A percentile compares a stretch with the other conserved stretches of the same genome.
phyloP scores from a whole-genome alignment of 2,113 vertebrate genomes.

The Macquaria ambigua region DNA sequence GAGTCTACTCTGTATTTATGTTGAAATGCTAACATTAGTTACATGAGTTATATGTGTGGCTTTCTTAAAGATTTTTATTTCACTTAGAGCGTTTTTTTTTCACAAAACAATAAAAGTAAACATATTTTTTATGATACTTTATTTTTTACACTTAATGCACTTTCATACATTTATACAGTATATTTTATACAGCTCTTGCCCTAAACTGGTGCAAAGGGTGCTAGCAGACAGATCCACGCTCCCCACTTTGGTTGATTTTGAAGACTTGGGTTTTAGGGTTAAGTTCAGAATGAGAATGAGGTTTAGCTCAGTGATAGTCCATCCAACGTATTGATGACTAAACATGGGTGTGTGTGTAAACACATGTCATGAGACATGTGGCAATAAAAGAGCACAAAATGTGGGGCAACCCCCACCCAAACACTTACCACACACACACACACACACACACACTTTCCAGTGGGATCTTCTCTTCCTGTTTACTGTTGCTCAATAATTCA shows the following conservation, averaged over 20 bases:
- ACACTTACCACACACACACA: slow-evolving; percentile 24
- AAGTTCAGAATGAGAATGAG: not conserved
- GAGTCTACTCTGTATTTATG: not conserved
- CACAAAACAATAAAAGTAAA: not conserved
- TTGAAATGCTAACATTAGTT: not conserved
- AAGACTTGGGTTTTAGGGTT: not conserved
- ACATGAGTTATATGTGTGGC: too few relatives aligned
- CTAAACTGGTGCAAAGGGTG: not conserved
- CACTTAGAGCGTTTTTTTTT: not conserved
- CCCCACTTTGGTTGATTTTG: not conserved
- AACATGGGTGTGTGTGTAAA: slow-evolving; percentile 10
- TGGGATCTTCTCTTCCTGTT: slow-evolving; percentile 77
- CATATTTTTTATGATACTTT: not conserved
- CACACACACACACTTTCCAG: slow-evolving; percentile 29
- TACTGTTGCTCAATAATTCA: slow-evolving; percentile 80
- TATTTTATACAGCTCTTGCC: not conserved
- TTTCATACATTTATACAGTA: not conserved
- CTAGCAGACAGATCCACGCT: not conserved
- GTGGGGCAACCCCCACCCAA: slow-evolving; percentile 34
- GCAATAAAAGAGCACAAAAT: slow-evolving; percentile 34
- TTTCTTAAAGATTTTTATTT: not conserved
- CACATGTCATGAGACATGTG: not conserved
- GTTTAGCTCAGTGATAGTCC: not conserved
- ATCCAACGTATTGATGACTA: not conserved
- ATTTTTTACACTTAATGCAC: not conserved